phyloP scores from a whole-genome alignment of 2,113 vertebrate species.

The Phalacrocorax brasilianus region DNA sequence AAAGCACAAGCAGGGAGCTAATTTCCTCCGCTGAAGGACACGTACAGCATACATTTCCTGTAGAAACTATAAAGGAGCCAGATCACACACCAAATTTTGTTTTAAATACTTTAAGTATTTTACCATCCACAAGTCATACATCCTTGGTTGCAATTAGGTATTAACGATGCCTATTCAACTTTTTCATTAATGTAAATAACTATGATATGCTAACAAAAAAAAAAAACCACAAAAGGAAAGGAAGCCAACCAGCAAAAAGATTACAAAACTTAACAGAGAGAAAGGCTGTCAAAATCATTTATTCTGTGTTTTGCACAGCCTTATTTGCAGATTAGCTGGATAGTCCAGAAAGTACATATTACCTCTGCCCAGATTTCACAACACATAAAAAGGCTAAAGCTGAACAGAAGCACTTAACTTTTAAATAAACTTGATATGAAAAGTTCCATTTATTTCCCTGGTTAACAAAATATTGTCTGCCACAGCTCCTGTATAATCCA shows the following conservation, averaged over 20 bases:
- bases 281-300: background rate
- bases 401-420: background rate
- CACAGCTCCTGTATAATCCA: background rate
- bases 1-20: background rate
- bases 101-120: background rate
- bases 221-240: background rate
- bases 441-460: background rate
- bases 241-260: background rate
- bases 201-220: background rate
- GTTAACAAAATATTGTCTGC: constrained; percentile 23
- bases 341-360: background rate
- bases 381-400: background rate
- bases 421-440: background rate
- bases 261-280: background rate
- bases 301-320: background rate
- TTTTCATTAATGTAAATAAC: background rate
- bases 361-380: background rate
- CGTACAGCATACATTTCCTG: background rate
- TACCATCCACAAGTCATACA: background rate
- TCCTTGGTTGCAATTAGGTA: background rate
- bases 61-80: background rate
- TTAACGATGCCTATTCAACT: background rate
- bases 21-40: background rate
- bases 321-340: constrained; percentile 16
- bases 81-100: background rate